Conservation (phyloP, 2,113 vertebrate genomes). For the Ailurus styani region DNA sequence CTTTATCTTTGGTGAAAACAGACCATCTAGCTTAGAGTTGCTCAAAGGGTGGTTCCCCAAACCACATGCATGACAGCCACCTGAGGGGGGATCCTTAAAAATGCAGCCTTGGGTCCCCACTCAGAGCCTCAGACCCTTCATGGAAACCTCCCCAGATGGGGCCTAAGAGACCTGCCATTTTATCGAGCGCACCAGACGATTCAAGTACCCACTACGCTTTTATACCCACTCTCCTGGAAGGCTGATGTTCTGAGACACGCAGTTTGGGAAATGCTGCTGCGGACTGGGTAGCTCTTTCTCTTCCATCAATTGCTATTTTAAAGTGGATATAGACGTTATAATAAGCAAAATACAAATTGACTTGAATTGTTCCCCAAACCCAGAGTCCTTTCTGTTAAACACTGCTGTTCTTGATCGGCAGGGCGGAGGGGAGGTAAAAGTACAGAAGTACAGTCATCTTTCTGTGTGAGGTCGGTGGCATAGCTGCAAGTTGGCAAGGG, state of each 20-base stretch:
- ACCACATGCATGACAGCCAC: neutral
- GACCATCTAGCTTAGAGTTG: neutral
- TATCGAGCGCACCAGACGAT: accelerated
- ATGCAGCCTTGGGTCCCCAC: neutral
- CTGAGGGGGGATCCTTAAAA: neutral
- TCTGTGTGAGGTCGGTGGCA: neutral
- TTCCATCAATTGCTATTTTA: neutral
- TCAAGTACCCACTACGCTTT: neutral
- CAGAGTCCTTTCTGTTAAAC: neutral
- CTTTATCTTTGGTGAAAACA: neutral
- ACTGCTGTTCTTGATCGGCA: neutral
- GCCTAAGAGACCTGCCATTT: neutral
- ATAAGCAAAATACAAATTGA: slow-evolving; percentile 11
- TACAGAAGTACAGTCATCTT: neutral
- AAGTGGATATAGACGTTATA: neutral
- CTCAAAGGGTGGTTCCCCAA: neutral
- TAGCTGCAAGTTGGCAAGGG: neutral
- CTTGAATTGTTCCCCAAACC: neutral
- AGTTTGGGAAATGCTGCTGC: neutral
- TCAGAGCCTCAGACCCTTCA: neutral
- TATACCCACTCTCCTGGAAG: neutral
- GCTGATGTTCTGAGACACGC: neutral
- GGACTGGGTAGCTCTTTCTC: neutral
- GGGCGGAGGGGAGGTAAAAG: neutral
- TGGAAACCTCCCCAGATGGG: neutral